Evolutionary conservation across 2,888 invertebrate genomes (phyloP), one percentile per base, ranked within the genome.

Genomic region (Hirtodrosophila alboralis): DNA sequence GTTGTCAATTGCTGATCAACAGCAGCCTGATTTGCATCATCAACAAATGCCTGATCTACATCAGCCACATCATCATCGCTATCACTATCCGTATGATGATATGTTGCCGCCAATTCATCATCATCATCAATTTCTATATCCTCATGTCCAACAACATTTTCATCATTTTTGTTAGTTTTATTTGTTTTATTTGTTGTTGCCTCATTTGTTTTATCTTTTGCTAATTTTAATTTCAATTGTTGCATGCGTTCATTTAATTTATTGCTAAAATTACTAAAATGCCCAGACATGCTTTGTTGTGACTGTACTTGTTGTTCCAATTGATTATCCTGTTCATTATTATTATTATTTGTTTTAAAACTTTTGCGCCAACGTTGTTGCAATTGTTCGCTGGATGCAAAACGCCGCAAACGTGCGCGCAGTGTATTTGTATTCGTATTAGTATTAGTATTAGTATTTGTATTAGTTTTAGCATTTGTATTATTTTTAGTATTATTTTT

Each of bases 171-270:
- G n/a, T n/a, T n/a, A n/a, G n/a, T n/a, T n/a, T n/a, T n/a, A n/a
- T n/a, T n/a, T n/a, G n/a, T n/a, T n/a, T n/a, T n/a, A n/a, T n/a
- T n/a, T n/a, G n/a, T n/a, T n/a, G 12, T 21, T 21, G 65, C 67
- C 18, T 75, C 76, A 13, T 64, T 54, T 28, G n/a, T n/a, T n/a
- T n/a, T n/a, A n/a, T n/a, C n/a, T n/a, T n/a, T n/a, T n/a, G n/a
- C n/a, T n/a, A n/a, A n/a, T n/a, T n/a, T n/a, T 31, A 83, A 85
- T 65, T 87, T 88, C 4, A 89, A 74, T 33, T 86, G 77, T 3
- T 84, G 86, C 71, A 88, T 71, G 38, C 87, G 87, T 27, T 84
- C 87, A 16, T 89, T 88, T 3, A 89, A 67, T 45, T 86, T 89
- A 18, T 79, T 69, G n/a, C n/a, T n/a, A n/a, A n/a, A n/a, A n/a